A percentile compares a stretch with the other conserved stretches of the same genome.
These are phyloP conservation scores for Drosophila borborema DNA, from an alignment of 2,888 invertebrate species.

Conservation along the genomic window DNA sequence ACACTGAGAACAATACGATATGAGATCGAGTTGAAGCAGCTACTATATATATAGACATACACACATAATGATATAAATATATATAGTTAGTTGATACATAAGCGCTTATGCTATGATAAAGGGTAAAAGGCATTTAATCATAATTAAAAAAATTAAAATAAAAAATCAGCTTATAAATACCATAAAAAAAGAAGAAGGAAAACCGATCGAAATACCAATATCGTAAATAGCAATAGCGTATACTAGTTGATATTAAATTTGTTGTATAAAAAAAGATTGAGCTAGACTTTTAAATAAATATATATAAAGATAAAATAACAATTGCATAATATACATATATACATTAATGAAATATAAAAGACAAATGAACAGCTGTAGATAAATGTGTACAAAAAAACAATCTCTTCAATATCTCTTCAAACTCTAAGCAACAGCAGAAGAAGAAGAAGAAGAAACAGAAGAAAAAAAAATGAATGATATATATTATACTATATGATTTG, in stretches of 20 bases:
- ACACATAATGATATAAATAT: constrained; percentile 14
- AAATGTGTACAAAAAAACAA: constrained; percentile 70
- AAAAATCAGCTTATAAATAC: constrained; percentile 77
- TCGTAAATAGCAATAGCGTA: constrained; percentile 77
- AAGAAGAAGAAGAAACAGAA: constrained; percentile 23
- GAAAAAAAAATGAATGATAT: not conserved
- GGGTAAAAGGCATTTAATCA: constrained; percentile 83
- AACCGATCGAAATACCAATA: constrained; percentile 40
- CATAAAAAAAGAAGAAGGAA: constrained; percentile 29
- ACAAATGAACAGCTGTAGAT: constrained; percentile 59
- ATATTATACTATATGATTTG: constrained; percentile 38
- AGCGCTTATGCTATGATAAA: constrained; percentile 75
- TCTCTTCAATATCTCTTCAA: constrained; percentile 33
- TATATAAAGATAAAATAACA: constrained; percentile 34
- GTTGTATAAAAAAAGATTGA: constrained; percentile 79
- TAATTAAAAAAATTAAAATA: constrained; percentile 31
- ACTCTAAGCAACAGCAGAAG: not conserved
- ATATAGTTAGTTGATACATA: constrained; percentile 30
- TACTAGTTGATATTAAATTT: constrained; percentile 62
- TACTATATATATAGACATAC: constrained; percentile 29
- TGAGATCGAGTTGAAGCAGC: constrained; percentile 24
- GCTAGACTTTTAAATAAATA: constrained; percentile 73
- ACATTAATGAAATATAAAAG: constrained; percentile 9
- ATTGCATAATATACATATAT: constrained; percentile 45
- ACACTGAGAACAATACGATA: constrained; percentile 33